phyloP scores from a whole-genome alignment of 2,113 vertebrate species.

The Monopterus albus region DNA sequence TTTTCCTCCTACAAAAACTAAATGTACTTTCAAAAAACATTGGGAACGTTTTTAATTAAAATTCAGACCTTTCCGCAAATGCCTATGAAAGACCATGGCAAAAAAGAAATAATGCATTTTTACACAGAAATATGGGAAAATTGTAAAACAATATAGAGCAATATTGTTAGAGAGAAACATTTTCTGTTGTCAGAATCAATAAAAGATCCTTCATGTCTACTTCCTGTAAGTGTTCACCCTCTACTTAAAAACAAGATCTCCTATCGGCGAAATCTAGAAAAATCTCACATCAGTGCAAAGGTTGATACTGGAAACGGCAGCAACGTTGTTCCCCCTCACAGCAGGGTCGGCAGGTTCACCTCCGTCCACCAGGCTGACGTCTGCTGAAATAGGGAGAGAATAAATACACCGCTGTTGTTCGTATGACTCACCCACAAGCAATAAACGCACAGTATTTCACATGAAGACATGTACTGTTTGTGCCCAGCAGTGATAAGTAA shows the following conservation, averaged over 20 bases:
- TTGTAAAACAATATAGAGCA: too few relatives aligned
- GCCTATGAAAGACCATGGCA: not conserved
- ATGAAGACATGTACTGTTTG: not conserved
- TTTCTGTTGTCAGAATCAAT: too few relatives aligned
- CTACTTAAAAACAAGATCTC: too few relatives aligned
- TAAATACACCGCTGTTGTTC: not conserved
- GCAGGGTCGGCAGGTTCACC: constrained; percentile 77
- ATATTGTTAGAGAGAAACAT: too few relatives aligned
- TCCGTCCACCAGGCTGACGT: constrained; percentile 82
- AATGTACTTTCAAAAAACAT: too few relatives aligned
- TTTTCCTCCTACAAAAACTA: too few relatives aligned
- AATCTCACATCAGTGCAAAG: constrained; percentile 87
- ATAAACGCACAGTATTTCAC: constrained; percentile 7
- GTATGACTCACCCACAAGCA: not conserved
- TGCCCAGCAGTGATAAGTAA: not conserved
- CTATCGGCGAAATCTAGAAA: not conserved
- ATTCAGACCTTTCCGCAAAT: not conserved
- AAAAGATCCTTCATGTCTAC: too few relatives aligned
- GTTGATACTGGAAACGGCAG: constrained; percentile 88
- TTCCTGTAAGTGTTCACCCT: too few relatives aligned
- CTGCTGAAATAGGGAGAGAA: constrained; percentile 64
- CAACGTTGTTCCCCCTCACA: constrained; percentile 80
- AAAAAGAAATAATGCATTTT: too few relatives aligned
- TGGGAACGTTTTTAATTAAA: too few relatives aligned
- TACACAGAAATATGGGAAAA: not conserved